These are phyloP conservation scores for Gallinago undulata DNA, from an alignment of 2,113 vertebrate species.

Conservation along the genomic window DNA sequence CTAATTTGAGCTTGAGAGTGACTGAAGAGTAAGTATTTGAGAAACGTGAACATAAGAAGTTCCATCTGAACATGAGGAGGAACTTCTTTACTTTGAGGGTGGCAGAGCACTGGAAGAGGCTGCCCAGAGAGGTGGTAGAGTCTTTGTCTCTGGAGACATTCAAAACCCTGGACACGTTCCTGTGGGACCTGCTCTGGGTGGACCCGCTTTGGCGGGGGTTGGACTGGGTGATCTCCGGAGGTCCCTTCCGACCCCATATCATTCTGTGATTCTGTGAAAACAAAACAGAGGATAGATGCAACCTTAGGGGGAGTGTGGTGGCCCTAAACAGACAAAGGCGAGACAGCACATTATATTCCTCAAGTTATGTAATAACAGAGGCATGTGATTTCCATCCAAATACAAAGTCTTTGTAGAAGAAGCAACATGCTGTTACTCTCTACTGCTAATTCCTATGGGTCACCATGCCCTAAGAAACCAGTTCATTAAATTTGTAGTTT, in stretches of 20 bases:
- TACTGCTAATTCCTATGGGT: neutral
- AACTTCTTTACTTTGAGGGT: too few relatives aligned
- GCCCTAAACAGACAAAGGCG: neutral
- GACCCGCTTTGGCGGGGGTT: too few relatives aligned
- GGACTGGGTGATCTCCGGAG: too few relatives aligned
- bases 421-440: neutral
- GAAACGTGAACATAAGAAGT: neutral
- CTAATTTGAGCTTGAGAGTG: neutral
- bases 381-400: neutral
- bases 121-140: too few relatives aligned
- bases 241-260: too few relatives aligned
- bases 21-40: neutral
- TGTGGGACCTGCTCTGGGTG: too few relatives aligned
- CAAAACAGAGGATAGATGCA: neutral
- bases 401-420: neutral
- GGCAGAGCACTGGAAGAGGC: too few relatives aligned
- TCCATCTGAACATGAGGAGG: too few relatives aligned
- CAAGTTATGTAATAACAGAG: neutral
- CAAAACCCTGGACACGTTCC: too few relatives aligned
- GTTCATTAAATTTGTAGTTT: neutral
- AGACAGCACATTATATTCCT: neutral
- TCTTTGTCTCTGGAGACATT: too few relatives aligned
- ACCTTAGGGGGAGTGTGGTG: neutral
- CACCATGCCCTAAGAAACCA: conserved; percentile 10
- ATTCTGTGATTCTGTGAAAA: neutral